Base-by-base conservation (phyloP, 2,113 vertebrate species). In the Acinonyx jubatus region DNA sequence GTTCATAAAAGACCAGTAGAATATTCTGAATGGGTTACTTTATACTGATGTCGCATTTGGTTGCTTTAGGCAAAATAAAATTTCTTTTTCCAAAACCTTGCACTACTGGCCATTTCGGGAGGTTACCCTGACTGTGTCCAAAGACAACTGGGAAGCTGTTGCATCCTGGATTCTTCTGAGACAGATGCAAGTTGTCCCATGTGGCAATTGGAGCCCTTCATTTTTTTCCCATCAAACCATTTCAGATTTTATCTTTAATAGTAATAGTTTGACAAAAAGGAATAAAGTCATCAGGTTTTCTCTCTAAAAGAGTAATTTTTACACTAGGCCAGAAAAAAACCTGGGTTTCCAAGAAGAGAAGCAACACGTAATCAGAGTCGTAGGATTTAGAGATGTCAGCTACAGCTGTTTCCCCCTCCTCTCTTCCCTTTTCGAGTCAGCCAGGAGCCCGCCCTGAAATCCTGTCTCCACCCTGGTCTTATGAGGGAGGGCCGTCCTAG, bases 181-280 rank as follows among this genome's bases (percentile, higher is more conserved):
- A 45, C 18, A 18, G n/a, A 18, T 0, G 9, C 31, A 31, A 55
- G 31, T 45, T 4, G 1, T 5, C 18, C 19, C 19, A 3, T 7
- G 29, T 1, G 1, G 11, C 21, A 4, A 11, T 2, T 3, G 4
- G 29, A 31, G 41, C 9, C 41, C 57, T 50, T 38, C 92, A 27
- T 1, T 13, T 29, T 29, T 23, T 4, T 61, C 79, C 61, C 52
- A 31, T 19, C 50, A 79, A 19, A 85, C 15, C 5, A 52, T 79
- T 23, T 4, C 5, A 45, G 16, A 3, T 25, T 78, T 94, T 84
- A 73, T 69, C 66, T 86, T 57, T 68, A 90, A 69, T 87, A 93
- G 50, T 78, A 55, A 57, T 52, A 89, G 73, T 71, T 91, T 91
- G 65, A 96, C 57, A 93, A 86, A n/a, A 95, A 74, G 45, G 57